phyloP scores from a whole-genome alignment of 2,113 vertebrate species.

The Phrynosoma platyrhinos region DNA sequence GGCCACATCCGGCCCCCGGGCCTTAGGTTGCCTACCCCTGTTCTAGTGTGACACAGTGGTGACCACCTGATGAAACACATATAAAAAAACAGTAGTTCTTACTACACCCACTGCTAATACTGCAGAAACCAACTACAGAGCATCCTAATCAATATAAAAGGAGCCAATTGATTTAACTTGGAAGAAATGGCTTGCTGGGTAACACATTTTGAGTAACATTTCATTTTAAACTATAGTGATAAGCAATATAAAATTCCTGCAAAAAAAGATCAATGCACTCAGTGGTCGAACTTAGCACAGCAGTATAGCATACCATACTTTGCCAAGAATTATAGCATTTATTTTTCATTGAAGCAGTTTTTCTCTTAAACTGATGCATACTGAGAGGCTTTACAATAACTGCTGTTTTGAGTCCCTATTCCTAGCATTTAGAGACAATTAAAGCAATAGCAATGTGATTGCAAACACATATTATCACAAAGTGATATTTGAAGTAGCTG shows the following conservation, averaged over 20 bases:
- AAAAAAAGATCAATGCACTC: slow-evolving; percentile 5
- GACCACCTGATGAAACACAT: background rate
- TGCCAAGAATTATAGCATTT: slow-evolving; percentile 43
- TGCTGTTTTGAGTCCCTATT: slow-evolving; percentile 26
- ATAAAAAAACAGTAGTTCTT: no score
- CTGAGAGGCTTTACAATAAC: slow-evolving; percentile 45
- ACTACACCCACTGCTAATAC: background rate
- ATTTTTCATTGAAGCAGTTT: slow-evolving; percentile 38
- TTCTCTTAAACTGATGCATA: slow-evolving; percentile 22
- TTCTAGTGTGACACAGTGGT: background rate
- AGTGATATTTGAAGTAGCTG: slow-evolving; percentile 10
- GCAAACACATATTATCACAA: slow-evolving; percentile 23
- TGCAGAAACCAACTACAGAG: background rate
- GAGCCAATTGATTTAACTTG: background rate
- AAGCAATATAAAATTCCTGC: background rate
- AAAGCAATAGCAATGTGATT: background rate
- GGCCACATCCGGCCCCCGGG: no score
- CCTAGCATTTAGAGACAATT: background rate
- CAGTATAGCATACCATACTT: slow-evolving; percentile 8
- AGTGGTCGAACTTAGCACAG: slow-evolving; percentile 18
- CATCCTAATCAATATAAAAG: background rate
- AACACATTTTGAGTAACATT: background rate
- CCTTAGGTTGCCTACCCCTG: no score
- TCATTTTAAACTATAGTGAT: slow-evolving; percentile 8
- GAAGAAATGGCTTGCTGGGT: background rate